These are phyloP conservation scores for Cyphomyrmex costatus DNA, from an alignment of 1,140 invertebrate genomes.

Conservation along the genomic window DNA sequence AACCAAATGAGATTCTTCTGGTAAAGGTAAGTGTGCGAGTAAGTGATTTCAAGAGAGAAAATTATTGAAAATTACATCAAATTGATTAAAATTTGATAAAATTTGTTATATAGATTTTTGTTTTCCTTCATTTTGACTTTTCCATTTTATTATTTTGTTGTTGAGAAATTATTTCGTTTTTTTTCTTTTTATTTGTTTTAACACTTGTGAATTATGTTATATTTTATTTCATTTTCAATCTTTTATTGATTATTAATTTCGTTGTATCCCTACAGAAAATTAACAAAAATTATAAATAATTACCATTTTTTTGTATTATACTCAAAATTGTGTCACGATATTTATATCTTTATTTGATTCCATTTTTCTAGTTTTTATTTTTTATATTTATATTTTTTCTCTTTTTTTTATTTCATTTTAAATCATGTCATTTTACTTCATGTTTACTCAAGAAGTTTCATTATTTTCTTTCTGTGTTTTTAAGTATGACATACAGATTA, in stretches of 20 bases:
- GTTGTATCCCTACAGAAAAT: background rate
- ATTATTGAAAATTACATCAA: background rate
- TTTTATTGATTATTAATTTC: background rate
- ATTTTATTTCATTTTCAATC: background rate
- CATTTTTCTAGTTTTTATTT: background rate
- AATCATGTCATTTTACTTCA: background rate
- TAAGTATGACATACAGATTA: background rate
- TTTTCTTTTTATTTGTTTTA: background rate
- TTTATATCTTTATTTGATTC: background rate
- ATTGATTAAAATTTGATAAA: constrained; percentile 2
- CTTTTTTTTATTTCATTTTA: background rate
- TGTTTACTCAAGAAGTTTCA: background rate
- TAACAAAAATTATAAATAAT: background rate
- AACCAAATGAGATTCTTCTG: constrained; percentile 84
- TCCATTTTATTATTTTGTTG: background rate
- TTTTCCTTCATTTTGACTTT: background rate
- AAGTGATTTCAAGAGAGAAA: background rate
- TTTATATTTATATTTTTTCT: background rate
- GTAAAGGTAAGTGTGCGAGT: constrained; percentile 79
- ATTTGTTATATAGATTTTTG: background rate
- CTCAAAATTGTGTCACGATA: background rate
- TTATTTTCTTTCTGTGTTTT: background rate
- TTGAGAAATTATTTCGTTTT: background rate
- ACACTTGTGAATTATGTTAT: background rate
- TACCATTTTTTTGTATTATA: background rate